Evolutionary conservation across 2,888 invertebrate genomes (phyloP), one percentile per base, ranked within the genome.

Genomic region (Branchipolynoe longqiensis): DNA sequence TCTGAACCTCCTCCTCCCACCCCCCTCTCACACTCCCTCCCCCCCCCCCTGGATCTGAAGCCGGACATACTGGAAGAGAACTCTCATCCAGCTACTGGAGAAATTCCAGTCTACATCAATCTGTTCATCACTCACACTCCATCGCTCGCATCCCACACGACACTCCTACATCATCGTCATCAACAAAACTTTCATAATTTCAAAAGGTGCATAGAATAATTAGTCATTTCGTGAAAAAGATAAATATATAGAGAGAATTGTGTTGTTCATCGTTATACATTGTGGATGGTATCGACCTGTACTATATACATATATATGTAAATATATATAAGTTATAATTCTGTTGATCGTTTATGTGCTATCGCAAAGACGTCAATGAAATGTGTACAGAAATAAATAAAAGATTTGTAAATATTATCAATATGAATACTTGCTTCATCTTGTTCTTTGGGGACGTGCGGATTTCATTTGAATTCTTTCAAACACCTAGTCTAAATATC

Each of bases 301-400:
- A n/a, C n/a, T n/a, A n/a, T n/a, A n/a, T n/a, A n/a, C n/a, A n/a
- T n/a, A n/a, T n/a, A n/a, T n/a, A n/a, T n/a, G n/a, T n/a, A 69
- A 18, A 38, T 69, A 69, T 69, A 69, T 69, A 69, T 69, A 69
- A 69, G 69, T 69, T 69, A 69, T 69, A 33, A 69, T 69, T 69
- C 38, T 69, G 69, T 69, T 69, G 69, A 69, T 69, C 69, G 69
- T 38, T 38, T 69, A 69, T 69, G 6, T 69, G 33, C 33, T 48
- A 12, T 38, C 36, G 38, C 36, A 33, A n/a, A 69, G 69, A 38
- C 69, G 33, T 38, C 8, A 31, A 40, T 78, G 48, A 78, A 78
- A 78, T 41, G n/a, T 78, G 78, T 78, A 78, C 54, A 48, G 78
- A 48, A 78, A 78, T 78, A 78, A 78, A 78, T n/a, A 69, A 69